These are phyloP conservation scores for Sylvilagus floridanus DNA, from an alignment of 2,797 vertebrate genomes.

Conservation along the genomic window DNA sequence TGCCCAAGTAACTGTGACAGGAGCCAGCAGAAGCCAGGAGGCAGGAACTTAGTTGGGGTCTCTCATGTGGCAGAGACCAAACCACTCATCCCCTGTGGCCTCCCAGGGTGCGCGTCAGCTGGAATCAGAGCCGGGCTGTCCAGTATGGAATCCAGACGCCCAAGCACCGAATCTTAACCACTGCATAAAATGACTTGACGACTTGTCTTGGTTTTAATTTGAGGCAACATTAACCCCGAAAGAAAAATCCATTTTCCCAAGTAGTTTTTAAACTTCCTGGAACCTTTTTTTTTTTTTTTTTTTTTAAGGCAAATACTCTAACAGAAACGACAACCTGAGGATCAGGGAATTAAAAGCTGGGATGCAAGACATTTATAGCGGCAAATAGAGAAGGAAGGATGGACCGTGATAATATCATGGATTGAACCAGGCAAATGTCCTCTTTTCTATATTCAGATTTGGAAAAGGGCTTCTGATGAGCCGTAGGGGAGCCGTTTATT, in stretches of 20 bases:
- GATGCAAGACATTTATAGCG: not conserved
- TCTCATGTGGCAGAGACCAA: too few species aligned
- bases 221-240: not conserved
- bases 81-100: too few species aligned
- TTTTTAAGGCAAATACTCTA: not conserved
- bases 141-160: too few species aligned
- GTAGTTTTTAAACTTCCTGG: not conserved
- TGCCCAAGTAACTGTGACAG: too few species aligned
- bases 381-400: not conserved
- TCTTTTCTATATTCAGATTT: slow-evolving; percentile 25
- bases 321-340: not conserved
- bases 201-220: slow-evolving; percentile 1
- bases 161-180: too few species aligned
- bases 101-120: too few species aligned
- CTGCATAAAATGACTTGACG: too few species aligned
- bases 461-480: not conserved
- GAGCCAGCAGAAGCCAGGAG: too few species aligned
- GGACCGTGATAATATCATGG: not conserved
- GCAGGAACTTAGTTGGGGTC: too few species aligned
- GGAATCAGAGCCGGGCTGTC: too few species aligned
- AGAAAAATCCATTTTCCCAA: not conserved
- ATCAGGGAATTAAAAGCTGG: not conserved
- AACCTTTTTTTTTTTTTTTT: not conserved
- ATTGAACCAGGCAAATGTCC: not conserved
- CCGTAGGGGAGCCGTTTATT: not conserved